phyloP scores from a whole-genome alignment of 1,140 invertebrate genomes.

The Hyposmocoma kahamanoa region DNA sequence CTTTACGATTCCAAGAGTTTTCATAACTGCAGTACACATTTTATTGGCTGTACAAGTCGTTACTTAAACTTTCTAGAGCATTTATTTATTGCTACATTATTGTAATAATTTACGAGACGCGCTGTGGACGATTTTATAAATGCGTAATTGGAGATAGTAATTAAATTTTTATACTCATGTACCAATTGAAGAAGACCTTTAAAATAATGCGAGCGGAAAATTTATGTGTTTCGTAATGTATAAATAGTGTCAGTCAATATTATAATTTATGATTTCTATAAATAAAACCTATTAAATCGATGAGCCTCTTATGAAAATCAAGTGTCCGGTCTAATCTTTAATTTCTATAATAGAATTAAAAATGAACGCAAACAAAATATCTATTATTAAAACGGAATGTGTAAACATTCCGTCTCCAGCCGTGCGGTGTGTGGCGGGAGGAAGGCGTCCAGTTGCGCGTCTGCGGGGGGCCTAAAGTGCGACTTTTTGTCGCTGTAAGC shows the following conservation, averaged over 20 bases:
- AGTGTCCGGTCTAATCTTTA: too few species aligned
- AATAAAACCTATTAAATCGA: too few species aligned
- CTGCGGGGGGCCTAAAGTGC: constrained; percentile 23
- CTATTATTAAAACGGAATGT: constrained; percentile 14
- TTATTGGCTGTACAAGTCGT: not conserved
- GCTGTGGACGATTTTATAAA: too few species aligned
- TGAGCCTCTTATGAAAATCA: too few species aligned
- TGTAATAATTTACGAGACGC: not conserved
- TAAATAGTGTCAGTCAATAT: too few species aligned
- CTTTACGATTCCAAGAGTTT: constrained; percentile 15
- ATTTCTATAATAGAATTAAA: not conserved
- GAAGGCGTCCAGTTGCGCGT: constrained; percentile 13
- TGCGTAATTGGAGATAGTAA: too few species aligned
- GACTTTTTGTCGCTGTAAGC: constrained; percentile 21
- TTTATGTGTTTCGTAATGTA: too few species aligned
- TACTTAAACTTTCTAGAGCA: not conserved
- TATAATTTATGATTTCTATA: too few species aligned
- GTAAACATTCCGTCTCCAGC: constrained; percentile 15
- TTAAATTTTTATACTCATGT: too few species aligned
- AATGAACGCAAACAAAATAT: not conserved
- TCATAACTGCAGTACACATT: not conserved
- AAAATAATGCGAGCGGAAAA: too few species aligned
- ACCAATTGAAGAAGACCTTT: too few species aligned
- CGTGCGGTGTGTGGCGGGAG: constrained; percentile 11
- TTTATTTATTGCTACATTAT: not conserved